Evolutionary conservation across 2,113 vertebrate genomes (phyloP), one percentile per base, ranked within the genome.

Genomic region (Dicentrarchus labrax): DNA sequence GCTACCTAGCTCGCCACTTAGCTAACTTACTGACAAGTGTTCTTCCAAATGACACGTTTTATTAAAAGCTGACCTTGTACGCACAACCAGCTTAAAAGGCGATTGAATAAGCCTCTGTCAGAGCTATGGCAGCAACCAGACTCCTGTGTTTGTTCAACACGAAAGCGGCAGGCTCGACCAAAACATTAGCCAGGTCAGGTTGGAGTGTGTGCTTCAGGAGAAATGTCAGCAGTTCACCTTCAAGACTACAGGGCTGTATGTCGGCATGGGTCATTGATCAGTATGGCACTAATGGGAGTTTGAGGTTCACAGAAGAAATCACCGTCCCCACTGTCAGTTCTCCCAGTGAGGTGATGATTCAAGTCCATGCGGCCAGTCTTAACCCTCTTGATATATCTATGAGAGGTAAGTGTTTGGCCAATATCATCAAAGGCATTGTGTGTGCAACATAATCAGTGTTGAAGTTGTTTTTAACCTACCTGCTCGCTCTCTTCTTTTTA

Each of bases 331-430:
- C 89, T 47, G 94, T 99, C 81, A 81, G 85, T n/a, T 96, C 94
- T 72, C 94, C 96, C 13, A 96, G 95, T 91, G 97, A 99, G 85
- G 96, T 99, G 61, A 93, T 97, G 93, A 93, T 99, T 80, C 94
- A 95, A 91, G 97, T 99, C 76, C 96, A 96, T 4, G 97, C 98
- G 13, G 95, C 96, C 0, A 97, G 97, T 90, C 92, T 99, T 72
- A 98, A 99, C 91, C 98, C 98, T 51, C 96, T 99, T 82, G 98
- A 99, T 90, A 88, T 98, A 41, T 94, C 96, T 72, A 99, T 99
- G 97, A 95, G 97, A 95, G 96, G 98, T 99, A 95, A 97, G 97
- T 86, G 30, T 19, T 45, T 21, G 1, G 30, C 21, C 19, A 7
- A n/a, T 12, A 5, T 3, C 64, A 22, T 36, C 4, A 17, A 19